Percentiles rank a stretch among this genome's conserved stretches.
Conservation (phyloP, 2,888 invertebrate genomes). For the Saturnia japonica region DNA sequence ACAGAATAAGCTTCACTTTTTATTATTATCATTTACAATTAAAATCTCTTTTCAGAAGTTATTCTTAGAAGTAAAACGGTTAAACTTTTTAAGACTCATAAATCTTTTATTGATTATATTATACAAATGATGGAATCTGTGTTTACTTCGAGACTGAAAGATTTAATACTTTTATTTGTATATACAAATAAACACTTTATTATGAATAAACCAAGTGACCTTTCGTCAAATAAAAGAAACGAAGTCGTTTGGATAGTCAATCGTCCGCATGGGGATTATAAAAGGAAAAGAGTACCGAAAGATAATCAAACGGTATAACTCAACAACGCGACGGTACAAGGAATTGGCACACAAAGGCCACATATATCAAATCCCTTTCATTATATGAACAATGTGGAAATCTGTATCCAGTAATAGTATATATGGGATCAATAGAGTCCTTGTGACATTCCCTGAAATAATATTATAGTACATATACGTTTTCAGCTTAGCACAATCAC, state of each 20-base stretch:
- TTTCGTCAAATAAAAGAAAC: not conserved
- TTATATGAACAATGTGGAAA: not conserved
- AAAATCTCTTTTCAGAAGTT: constrained; percentile 11
- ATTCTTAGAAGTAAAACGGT: not conserved
- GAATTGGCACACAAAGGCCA: constrained; percentile 8
- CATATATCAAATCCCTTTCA: constrained; percentile 9
- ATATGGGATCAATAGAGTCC: not conserved
- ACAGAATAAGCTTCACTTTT: constrained; percentile 9
- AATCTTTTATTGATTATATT: constrained; percentile 14
- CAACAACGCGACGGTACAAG: not conserved
- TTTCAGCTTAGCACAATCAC: not conserved
- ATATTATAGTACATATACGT: not conserved
- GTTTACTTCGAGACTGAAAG: constrained; percentile 12
- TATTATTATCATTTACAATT: constrained; percentile 10
- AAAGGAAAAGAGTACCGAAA: not conserved
- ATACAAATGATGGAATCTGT: constrained; percentile 3
- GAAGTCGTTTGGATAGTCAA: not conserved
- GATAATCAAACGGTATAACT: not conserved
- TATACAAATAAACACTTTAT: not conserved
- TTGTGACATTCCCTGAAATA: not conserved
- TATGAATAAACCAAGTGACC: not conserved
- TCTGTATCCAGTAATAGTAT: not conserved
- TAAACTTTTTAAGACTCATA: constrained; percentile 15
- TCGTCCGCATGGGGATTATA: constrained; percentile 7
- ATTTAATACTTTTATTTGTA: not conserved